Percentiles rank a stretch among this genome's conserved stretches.
Conservation (phyloP, 1,140 invertebrate species). For the Dendrolimus punctatus region DNA sequence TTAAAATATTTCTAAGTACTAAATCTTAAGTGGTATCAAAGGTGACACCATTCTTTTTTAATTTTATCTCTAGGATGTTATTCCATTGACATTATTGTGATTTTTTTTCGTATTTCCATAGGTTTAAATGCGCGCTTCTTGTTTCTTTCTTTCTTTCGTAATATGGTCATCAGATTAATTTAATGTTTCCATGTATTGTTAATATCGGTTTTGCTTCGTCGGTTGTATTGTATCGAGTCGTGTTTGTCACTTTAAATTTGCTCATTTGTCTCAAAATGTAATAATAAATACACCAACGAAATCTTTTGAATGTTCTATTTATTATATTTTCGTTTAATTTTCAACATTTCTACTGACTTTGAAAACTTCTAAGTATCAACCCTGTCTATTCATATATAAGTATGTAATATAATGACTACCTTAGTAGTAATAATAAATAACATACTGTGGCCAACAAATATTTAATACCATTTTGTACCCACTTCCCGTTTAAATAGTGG, state of each 20-base stretch:
- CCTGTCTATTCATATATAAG: constrained; percentile 20
- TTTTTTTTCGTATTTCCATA: constrained; percentile 56
- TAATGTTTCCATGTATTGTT: constrained; percentile 36
- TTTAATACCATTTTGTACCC: constrained; percentile 69
- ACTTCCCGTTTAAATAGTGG: constrained; percentile 62
- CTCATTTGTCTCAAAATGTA: constrained; percentile 22
- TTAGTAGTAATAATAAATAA: constrained; percentile 32
- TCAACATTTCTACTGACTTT: constrained; percentile 10
- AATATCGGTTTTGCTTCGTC: constrained; percentile 34
- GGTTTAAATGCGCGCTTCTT: constrained; percentile 36
- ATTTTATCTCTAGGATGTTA: constrained; percentile 51
- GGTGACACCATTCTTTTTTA: constrained; percentile 55
- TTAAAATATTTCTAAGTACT: constrained; percentile 68
- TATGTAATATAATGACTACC: constrained; percentile 43
- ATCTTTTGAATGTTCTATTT: constrained; percentile 2
- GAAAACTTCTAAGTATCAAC: constrained; percentile 6
- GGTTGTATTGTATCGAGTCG: constrained; percentile 27
- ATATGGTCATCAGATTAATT: constrained; percentile 31
- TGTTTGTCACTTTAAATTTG: constrained; percentile 37
- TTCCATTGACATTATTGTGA: constrained; percentile 66
- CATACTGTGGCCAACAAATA: constrained; percentile 66
- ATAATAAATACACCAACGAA: no score
- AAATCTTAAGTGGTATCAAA: constrained; percentile 63
- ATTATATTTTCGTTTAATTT: constrained; percentile 18
- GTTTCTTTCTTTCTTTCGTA: constrained; percentile 28